Base-by-base conservation (phyloP, 37 sponge, comb jelly and placozoan species). In the Corticium candelabrum region DNA sequence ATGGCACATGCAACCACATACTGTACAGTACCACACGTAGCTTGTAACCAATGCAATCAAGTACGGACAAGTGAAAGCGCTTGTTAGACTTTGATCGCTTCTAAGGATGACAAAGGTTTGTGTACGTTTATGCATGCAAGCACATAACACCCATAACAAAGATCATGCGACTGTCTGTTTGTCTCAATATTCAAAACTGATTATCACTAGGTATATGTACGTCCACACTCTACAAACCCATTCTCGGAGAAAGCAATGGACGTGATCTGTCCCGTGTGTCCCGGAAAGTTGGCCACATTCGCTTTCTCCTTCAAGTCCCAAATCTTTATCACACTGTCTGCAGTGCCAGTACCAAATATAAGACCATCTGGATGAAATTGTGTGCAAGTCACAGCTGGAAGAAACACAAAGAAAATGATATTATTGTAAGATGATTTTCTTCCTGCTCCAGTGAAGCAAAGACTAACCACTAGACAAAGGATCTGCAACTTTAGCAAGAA, bases 321-420 rank as follows among this genome's bases (percentile, higher is more conserved):
- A 39, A 99, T 99, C 88, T 92, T 94, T 21, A 99, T 83, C 7
- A 92, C 77, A 80, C 93, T 88, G 82, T 92, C 89, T 21, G 85
- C 77, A 34, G 99, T 92, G 34, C 99, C 99, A n/a, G 99, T 99
- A 31, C 99, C 96, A 84, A 99, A 94, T 41, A 99, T 94, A 38
- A 94, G 86, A 40, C 99, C 99, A 84, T 99, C 99, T 77, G 99
- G 99, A 86, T 99, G 99, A 74, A 99, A 99, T 83, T 99, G 96
- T 41, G 89, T 85, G 85, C 96, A 99, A 29, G 99, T 95, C 41
- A 98, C 74, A 21, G 87, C 95, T 82, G 68, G 3, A 76, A n/a
- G 35, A 50, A 50, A 21, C 62, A 11, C 11, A 50, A 50, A 50
- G 21, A 50, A 50, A 11, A 21, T 50, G 15, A 50, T n/a, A n/a